Evolutionary conservation across 2,797 vertebrate species (phyloP), one percentile per base, ranked within the genome.

Genomic region (Anguilla pacifica): DNA sequence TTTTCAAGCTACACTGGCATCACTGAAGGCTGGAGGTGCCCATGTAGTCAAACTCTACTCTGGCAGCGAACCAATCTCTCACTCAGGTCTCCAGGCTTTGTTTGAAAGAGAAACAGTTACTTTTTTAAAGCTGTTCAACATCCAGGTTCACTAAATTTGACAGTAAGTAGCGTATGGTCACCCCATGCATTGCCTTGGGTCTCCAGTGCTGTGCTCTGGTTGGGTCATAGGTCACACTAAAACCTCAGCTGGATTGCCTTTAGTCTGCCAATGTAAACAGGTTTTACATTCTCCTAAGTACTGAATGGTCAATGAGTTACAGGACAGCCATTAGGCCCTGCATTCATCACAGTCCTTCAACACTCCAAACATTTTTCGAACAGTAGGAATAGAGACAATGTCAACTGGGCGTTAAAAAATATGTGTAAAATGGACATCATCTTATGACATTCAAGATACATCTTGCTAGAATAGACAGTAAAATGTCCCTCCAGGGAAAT

Each of bases 181-280:
- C 39, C 6, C 31, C 51, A 22, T 7, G 49, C 39, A 19, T n/a
- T 86, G 19, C 64, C 25, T 49, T 57, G 55, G 55, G 10, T 25
- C 15, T 61, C 72, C 57, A 83, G 53, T 83, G 83, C 53, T 64
- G 13, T 55, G 22, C 39, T 46, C 84, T 86, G 79, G 86, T 82
- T 49, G 72, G 81, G 89, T 82, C 86, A 84, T 79, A 81, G 87
- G 81, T 86, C 84, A 55, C 15, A 19, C 2, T 67, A 77, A 83
- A 25, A 57, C 22, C 31, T 59, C 10, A 74, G 17, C 59, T 81
- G 64, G 19, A 51, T 49, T 59, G n/a, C 57, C 74, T 39, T 70
- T 25, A 86, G 86, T 86, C 84, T 83, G 49, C 67, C 84, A 43
- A 31, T 77, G 84, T 39, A 28, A 53, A 53, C 35, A 77, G 53